Percentiles rank a stretch among this genome's conserved stretches.
Conservation (phyloP, 2,113 vertebrate genomes). For the Parotia lawesii region DNA sequence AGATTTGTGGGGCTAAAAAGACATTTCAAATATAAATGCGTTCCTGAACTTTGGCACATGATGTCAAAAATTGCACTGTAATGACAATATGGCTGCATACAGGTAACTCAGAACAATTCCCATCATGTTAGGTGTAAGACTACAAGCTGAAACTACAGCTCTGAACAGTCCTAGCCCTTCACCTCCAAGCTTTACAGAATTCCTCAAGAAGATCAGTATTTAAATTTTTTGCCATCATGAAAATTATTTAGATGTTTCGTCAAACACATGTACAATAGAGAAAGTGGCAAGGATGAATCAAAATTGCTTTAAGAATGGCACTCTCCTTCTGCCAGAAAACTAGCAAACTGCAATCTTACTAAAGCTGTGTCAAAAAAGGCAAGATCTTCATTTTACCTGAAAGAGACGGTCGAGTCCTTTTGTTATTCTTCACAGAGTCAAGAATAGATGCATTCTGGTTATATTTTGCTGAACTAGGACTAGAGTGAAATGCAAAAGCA, state of each 20-base stretch:
- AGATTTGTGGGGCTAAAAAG: constrained; percentile 79
- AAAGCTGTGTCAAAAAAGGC: background rate
- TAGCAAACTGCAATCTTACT: background rate
- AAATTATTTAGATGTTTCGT: background rate
- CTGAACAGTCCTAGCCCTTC: background rate
- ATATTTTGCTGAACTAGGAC: background rate
- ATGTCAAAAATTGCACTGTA: background rate
- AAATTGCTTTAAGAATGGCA: background rate
- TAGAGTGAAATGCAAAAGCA: background rate
- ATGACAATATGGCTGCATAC: background rate
- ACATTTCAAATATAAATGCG: constrained; percentile 25
- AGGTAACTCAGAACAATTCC: background rate
- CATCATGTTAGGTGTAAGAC: background rate
- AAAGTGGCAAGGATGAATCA: background rate
- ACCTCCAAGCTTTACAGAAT: background rate
- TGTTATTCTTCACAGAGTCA: background rate
- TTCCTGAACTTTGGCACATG: background rate
- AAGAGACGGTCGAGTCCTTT: background rate
- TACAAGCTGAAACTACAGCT: background rate
- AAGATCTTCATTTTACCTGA: background rate
- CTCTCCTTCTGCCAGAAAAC: background rate
- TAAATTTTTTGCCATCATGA: background rate
- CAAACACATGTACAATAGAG: background rate
- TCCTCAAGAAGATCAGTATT: background rate
- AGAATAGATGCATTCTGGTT: background rate